Evolutionary conservation across 2,797 vertebrate species (phyloP).

Genomic region (Emys orbicularis): DNA sequence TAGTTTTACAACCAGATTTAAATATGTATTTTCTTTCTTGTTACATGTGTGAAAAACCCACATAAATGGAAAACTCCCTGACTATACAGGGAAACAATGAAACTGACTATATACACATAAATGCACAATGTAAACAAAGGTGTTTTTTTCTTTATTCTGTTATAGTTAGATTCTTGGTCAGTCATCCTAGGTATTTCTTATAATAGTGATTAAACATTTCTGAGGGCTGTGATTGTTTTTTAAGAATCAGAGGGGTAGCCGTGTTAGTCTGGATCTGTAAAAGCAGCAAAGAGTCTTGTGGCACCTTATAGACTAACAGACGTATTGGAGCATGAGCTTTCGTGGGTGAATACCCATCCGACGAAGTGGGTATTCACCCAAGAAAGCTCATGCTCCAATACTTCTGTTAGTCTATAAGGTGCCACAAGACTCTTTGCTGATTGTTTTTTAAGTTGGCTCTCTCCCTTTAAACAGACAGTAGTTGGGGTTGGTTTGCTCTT

Average conservation of each 20-base stretch:
- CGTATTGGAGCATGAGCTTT: too few relatives aligned
- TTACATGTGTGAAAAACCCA: not conserved
- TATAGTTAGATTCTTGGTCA: not conserved
- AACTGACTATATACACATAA: not conserved
- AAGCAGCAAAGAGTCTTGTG: too few relatives aligned
- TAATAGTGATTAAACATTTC: not conserved
- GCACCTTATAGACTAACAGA: too few relatives aligned
- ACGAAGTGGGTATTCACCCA: too few relatives aligned
- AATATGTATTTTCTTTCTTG: not conserved
- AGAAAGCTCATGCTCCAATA: too few relatives aligned
- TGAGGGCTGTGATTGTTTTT: not conserved
- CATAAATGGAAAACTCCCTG: not conserved
- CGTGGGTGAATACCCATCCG: too few relatives aligned
- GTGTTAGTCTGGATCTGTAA: too few relatives aligned
- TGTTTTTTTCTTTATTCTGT: not conserved
- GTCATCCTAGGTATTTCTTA: not conserved
- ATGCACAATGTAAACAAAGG: not conserved
- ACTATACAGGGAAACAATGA: accelerated
- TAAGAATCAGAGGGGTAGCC: too few relatives aligned
- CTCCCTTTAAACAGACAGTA: not conserved
- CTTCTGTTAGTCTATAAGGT: too few relatives aligned
- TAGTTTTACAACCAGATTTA: not conserved
- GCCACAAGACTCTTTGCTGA: not conserved
- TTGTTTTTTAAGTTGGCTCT: not conserved
- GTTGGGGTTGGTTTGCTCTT: not conserved